These are phyloP conservation scores for Alouatta palliata DNA, from an alignment of 2,113 vertebrate genomes.

Conservation along the genomic window DNA sequence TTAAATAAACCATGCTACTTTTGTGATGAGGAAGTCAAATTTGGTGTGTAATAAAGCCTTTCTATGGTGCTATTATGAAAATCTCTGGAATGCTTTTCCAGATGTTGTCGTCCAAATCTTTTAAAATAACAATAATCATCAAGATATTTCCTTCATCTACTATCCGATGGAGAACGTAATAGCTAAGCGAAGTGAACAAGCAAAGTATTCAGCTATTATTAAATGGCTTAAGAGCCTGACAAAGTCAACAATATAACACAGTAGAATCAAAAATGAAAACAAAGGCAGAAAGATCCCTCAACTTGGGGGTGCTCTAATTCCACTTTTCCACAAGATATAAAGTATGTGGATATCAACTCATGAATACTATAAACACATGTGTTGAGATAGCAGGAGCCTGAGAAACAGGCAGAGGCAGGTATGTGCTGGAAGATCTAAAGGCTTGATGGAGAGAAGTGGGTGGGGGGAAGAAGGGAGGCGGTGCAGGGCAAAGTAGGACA, in stretches of 20 bases:
- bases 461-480: neutral
- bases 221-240: neutral
- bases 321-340: neutral
- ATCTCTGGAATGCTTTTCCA: constrained; percentile 29
- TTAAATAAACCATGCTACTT: neutral
- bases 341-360: neutral
- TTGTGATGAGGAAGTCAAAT: neutral
- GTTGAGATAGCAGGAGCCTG: neutral
- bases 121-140: constrained; percentile 11
- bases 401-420: constrained; percentile 65
- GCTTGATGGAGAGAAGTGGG: neutral
- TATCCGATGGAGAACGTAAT: neutral
- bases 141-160: constrained; percentile 18
- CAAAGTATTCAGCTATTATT: neutral
- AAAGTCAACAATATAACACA: neutral
- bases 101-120: constrained; percentile 25
- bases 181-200: neutral
- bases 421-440: constrained; percentile 50
- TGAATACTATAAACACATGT: neutral
- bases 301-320: neutral
- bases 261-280: constrained; percentile 12
- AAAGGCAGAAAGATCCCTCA: neutral
- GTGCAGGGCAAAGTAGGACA: neutral
- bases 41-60: neutral
- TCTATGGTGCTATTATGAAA: neutral